Conservation (phyloP, 1,140 invertebrate species). For the Apis cerana region DNA sequence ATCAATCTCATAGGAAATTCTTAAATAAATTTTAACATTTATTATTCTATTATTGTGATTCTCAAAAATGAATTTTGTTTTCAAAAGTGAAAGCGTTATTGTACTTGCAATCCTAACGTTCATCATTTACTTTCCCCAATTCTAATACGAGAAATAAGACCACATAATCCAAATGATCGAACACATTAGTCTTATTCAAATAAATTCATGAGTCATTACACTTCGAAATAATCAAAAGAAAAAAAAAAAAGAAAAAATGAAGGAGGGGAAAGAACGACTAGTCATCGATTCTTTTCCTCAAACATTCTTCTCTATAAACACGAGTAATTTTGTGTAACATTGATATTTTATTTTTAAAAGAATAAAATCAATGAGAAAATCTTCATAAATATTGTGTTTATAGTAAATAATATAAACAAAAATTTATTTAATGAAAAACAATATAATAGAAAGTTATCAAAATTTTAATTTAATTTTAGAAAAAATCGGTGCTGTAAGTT, state of each 20-base stretch:
- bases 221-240: background rate
- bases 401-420: background rate
- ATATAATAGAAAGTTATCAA: no score
- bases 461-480: no score
- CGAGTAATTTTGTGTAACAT: background rate
- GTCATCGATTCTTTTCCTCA: background rate
- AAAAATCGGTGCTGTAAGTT: no score
- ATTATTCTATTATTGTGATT: background rate
- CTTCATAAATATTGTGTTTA: background rate
- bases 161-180: background rate
- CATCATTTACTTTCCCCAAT: background rate
- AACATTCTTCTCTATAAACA: background rate
- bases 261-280: background rate
- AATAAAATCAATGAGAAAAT: background rate
- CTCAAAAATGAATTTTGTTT: conserved; percentile 5
- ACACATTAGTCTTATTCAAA: background rate
- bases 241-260: background rate
- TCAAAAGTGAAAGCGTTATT: conserved; percentile 10
- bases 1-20: no score
- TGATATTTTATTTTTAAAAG: background rate
- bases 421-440: no score
- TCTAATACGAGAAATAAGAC: background rate
- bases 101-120: background rate
- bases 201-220: conserved; percentile 1
- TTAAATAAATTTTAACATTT: background rate